A percentile compares a stretch with the other conserved stretches of the same genome.
phyloP scores from a whole-genome alignment of 2,113 vertebrate species.

The Cyphomyrus discorhynchus region DNA sequence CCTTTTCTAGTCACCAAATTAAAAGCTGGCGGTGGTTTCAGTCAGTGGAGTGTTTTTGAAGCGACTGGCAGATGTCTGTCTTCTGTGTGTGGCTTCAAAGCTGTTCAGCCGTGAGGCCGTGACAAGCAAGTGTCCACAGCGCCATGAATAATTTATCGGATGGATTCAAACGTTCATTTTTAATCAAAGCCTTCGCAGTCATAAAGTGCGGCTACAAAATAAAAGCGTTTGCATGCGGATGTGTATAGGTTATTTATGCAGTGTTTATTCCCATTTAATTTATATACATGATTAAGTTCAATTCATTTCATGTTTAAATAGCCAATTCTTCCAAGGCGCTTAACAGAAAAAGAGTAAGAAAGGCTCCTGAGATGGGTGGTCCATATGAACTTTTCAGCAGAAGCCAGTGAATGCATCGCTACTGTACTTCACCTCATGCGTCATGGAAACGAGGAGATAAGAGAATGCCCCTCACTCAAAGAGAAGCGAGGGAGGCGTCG shows the following conservation, averaged over 20 bases:
- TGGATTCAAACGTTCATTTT: not conserved
- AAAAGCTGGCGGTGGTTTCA: not conserved
- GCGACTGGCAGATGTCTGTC: constrained; percentile 5
- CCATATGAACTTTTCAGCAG: not conserved
- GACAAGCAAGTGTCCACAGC: not conserved
- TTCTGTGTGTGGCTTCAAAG: not conserved
- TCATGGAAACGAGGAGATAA: not conserved
- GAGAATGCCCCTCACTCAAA: not conserved
- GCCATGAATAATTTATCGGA: constrained; percentile 12
- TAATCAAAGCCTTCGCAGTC: not conserved
- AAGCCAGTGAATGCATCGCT: not conserved
- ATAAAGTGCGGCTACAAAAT: not conserved
- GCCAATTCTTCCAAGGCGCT: not conserved
- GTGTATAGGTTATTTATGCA: not conserved
- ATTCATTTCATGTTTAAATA: not conserved
- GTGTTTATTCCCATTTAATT: not conserved
- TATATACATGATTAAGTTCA: not conserved
- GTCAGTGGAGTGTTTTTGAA: not conserved
- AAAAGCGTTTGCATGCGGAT: not conserved
- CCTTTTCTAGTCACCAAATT: not conserved
- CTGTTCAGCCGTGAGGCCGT: not conserved
- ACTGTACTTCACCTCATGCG: not conserved
- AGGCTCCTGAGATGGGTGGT: not conserved
- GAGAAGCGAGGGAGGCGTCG: not conserved
- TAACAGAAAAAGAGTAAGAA: not conserved